Percentiles rank a stretch among this genome's conserved stretches.
phyloP scores from a whole-genome alignment of 2,797 vertebrate genomes.

The Catharus ustulatus region DNA sequence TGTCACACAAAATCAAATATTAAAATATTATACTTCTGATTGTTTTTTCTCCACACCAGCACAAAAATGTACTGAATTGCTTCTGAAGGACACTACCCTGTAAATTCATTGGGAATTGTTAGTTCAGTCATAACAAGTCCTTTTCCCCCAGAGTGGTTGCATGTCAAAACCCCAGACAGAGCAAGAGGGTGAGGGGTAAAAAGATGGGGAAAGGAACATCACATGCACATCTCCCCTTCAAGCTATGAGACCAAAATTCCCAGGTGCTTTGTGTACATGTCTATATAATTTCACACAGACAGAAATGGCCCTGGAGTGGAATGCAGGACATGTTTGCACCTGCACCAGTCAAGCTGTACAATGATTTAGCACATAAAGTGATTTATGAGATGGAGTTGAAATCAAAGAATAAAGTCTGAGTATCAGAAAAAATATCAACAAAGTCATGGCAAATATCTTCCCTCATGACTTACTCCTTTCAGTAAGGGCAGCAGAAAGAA shows the following conservation, averaged over 20 bases:
- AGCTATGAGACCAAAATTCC: conserved; percentile 42
- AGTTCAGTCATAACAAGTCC: not conserved
- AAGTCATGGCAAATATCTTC: not conserved
- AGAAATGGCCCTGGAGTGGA: conserved; percentile 52
- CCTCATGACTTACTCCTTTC: not conserved
- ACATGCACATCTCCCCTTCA: not conserved
- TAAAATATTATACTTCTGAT: not conserved
- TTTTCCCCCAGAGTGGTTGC: not conserved
- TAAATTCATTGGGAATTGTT: not conserved
- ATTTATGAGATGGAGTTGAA: conserved; percentile 40
- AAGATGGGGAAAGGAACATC: not conserved
- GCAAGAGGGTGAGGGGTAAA: not conserved
- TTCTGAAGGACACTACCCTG: not conserved
- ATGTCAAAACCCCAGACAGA: not conserved
- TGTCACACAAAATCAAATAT: not conserved
- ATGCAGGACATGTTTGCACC: conserved; percentile 42
- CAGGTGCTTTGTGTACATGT: conserved; percentile 52
- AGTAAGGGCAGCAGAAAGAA: not conserved
- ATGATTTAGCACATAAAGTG: conserved; percentile 4
- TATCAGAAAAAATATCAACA: conserved; percentile 26
- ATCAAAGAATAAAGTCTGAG: conserved; percentile 25
- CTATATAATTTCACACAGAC: conserved; percentile 43
- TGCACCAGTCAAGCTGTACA: not conserved
- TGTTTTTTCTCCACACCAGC: not conserved
- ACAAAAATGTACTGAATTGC: not conserved